Percentiles rank a stretch among this genome's conserved stretches.
Evolutionary conservation across 2,113 vertebrate genomes (phyloP).

Genomic region (Colossoma macropomum): DNA sequence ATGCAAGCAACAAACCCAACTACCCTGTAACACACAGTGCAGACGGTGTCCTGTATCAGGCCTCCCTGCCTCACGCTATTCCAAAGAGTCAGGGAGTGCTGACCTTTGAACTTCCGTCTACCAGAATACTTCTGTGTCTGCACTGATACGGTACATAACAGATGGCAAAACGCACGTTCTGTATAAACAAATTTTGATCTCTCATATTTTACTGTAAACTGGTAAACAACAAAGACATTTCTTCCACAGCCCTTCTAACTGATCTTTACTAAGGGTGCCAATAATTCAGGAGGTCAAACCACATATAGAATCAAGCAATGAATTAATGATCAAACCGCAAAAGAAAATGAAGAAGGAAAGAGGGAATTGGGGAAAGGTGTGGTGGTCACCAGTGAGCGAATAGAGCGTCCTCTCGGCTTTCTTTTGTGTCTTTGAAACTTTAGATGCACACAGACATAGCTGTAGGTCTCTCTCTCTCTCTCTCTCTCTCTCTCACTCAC

Average conservation of each 20-base stretch:
- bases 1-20: not conserved
- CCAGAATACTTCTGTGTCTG: constrained; percentile 27
- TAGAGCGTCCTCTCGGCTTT: not conserved
- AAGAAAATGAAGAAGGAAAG: not conserved
- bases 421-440: not conserved
- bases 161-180: not conserved
- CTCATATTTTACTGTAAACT: too few species aligned
- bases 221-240: too few species aligned
- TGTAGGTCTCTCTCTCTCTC: not conserved
- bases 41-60: too few species aligned
- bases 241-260: too few species aligned
- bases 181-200: too few species aligned
- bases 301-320: too few species aligned
- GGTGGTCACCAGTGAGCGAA: not conserved
- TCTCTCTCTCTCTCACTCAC: too few species aligned
- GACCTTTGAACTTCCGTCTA: constrained; percentile 30
- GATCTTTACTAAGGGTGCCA: too few species aligned
- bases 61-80: not conserved
- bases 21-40: not conserved
- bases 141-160: not conserved
- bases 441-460: not conserved
- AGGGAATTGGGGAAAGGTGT: not conserved
- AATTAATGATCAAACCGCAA: not conserved
- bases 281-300: too few species aligned
- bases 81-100: constrained; percentile 14